phyloP scores from a whole-genome alignment of 1,140 invertebrate species.

The Papilio dardanus region DNA sequence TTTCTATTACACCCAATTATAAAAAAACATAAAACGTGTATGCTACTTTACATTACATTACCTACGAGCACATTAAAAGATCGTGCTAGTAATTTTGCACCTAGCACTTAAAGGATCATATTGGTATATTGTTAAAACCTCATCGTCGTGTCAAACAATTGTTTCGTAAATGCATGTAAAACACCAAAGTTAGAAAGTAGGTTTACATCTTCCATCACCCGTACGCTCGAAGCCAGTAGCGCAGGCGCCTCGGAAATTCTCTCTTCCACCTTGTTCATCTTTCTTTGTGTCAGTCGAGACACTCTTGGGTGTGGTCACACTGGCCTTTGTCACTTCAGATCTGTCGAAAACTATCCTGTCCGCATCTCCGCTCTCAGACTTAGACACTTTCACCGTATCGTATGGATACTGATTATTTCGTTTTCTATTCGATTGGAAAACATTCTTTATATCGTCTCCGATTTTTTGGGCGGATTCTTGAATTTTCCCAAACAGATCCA shows the following conservation, averaged over 20 bases:
- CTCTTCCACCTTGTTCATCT: slow-evolving; percentile 52
- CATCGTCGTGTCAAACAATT: slow-evolving; percentile 10
- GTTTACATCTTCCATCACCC: slow-evolving; percentile 63
- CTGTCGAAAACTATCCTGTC: slow-evolving; percentile 17
- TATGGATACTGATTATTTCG: slow-evolving; percentile 1
- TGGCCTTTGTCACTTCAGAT: slow-evolving; percentile 37
- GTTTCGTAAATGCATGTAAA: slow-evolving; percentile 17
- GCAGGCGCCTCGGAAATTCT: slow-evolving; percentile 60
- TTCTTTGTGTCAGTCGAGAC: slow-evolving; percentile 10
- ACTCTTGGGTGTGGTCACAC: slow-evolving; percentile 31
- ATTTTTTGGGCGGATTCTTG: slow-evolving; percentile 43
- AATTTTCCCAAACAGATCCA: slow-evolving; percentile 42
- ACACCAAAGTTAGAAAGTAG: slow-evolving; percentile 37
- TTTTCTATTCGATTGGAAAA: slow-evolving; percentile 24
- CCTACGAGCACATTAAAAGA: background rate
- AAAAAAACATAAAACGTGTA: no score
- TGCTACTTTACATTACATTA: slow-evolving; percentile 18
- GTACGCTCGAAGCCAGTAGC: slow-evolving; percentile 54
- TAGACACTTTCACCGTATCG: slow-evolving; percentile 29
- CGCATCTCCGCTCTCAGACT: slow-evolving; percentile 10
- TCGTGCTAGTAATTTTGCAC: background rate
- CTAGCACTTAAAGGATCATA: background rate
- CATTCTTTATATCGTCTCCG: slow-evolving; percentile 40
- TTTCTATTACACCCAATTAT: background rate
- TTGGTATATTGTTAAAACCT: background rate